phyloP scores from a whole-genome alignment of 1,140 invertebrate genomes.

The Lethocerus indicus region DNA sequence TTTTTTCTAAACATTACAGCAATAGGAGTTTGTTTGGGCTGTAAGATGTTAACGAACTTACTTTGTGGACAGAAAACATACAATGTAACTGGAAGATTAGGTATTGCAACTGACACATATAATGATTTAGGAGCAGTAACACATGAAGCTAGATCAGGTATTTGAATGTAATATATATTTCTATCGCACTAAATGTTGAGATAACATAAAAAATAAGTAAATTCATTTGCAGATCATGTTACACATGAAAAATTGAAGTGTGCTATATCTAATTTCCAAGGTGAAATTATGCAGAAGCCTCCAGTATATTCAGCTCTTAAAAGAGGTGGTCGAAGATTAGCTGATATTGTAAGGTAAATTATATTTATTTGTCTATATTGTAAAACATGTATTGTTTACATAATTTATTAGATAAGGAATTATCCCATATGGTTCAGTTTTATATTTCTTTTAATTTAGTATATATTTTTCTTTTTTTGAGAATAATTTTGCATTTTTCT shows the following conservation, averaged over 20 bases:
- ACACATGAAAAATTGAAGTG: background rate
- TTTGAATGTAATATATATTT: background rate
- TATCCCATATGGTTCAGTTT: too few relatives aligned
- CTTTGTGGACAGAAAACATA: constrained; percentile 19
- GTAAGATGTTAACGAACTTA: constrained; percentile 19
- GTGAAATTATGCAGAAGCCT: constrained; percentile 18
- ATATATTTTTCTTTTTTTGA: constrained; percentile 11
- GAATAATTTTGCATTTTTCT: constrained; percentile 1
- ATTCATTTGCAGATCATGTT: constrained; percentile 1
- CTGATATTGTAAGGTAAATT: constrained; percentile 3
- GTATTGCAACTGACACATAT: constrained; percentile 21
- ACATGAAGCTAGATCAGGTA: constrained; percentile 17
- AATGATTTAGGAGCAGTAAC: constrained; percentile 18
- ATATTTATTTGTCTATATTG: background rate
- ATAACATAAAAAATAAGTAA: background rate
- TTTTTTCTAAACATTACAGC: constrained; percentile 10
- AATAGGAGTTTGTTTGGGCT: constrained; percentile 14
- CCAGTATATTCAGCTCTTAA: constrained; percentile 18
- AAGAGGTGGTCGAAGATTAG: constrained; percentile 2
- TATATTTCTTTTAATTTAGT: too few relatives aligned
- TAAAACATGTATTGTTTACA: too few relatives aligned
- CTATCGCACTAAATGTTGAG: background rate
- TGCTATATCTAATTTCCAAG: constrained; percentile 14
- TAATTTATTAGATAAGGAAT: too few relatives aligned
- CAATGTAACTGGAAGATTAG: constrained; percentile 17